A percentile compares a stretch with the other conserved stretches of the same genome.
These are phyloP conservation scores for Nezara viridula DNA, from an alignment of 2,888 invertebrate species.

Conservation along the genomic window DNA sequence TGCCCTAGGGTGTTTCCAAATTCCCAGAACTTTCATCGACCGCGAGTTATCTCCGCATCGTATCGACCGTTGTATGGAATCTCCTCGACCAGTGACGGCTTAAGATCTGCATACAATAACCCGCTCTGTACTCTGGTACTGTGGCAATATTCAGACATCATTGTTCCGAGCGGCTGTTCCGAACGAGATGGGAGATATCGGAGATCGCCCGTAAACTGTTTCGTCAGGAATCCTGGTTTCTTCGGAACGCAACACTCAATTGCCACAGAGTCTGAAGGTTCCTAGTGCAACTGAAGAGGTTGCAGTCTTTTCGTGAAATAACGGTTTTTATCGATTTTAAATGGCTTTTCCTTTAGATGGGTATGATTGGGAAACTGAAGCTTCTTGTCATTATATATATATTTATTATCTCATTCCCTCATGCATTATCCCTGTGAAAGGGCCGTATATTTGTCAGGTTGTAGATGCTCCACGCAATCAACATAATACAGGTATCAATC, in stretches of 20 bases:
- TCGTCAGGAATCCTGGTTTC: background rate
- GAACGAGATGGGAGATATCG: background rate
- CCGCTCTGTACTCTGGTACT: background rate
- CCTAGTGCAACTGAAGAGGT: background rate
- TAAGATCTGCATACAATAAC: conserved; percentile 30
- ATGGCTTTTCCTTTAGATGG: background rate
- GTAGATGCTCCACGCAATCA: no score
- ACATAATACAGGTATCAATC: no score
- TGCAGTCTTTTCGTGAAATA: background rate
- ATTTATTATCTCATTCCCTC: no score
- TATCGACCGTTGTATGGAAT: background rate
- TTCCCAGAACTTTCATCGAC: conserved; percentile 1
- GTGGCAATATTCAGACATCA: conserved; percentile 20
- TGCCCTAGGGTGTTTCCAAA: background rate
- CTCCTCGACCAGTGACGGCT: background rate
- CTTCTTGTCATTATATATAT: background rate
- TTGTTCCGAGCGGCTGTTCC: conserved; percentile 6
- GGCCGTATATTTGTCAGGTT: no score
- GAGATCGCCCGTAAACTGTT: conserved; percentile 28
- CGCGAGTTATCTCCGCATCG: background rate
- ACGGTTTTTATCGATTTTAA: background rate
- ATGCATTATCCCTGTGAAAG: no score
- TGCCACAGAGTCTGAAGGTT: background rate
- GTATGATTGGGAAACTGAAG: background rate
- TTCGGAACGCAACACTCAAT: background rate